A percentile compares a stretch with the other conserved stretches of the same genome.
Evolutionary conservation across 2,113 vertebrate genomes (phyloP).

Genomic region (Rutilus rutilus): DNA sequence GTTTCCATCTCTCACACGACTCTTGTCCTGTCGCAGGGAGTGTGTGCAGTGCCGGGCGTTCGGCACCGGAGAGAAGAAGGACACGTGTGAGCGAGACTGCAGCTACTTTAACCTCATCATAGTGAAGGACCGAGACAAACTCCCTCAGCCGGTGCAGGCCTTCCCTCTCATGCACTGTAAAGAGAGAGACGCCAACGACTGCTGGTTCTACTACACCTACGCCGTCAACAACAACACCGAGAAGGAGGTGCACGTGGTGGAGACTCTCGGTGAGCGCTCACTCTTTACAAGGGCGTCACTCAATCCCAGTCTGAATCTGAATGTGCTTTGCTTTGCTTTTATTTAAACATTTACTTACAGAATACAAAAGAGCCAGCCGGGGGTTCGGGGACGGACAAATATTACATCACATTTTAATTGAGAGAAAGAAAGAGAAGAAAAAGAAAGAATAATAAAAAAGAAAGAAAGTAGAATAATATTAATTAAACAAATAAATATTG

Average conservation of each 20-base stretch:
- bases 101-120: slow-evolving; percentile 81
- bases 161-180: slow-evolving; percentile 89
- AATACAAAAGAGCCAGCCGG: too few relatives aligned
- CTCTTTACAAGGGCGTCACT: too few relatives aligned
- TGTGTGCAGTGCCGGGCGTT: slow-evolving; percentile 95
- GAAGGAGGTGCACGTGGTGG: slow-evolving; percentile 84
- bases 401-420: too few relatives aligned
- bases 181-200: slow-evolving; percentile 93
- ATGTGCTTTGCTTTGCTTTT: neutral
- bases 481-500: too few relatives aligned
- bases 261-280: slow-evolving; percentile 80
- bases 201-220: slow-evolving; percentile 98
- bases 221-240: slow-evolving; percentile 82
- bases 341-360: too few relatives aligned
- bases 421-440: too few relatives aligned
- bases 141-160: slow-evolving; percentile 86
- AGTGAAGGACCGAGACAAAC: slow-evolving; percentile 81
- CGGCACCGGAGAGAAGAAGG: slow-evolving; percentile 88
- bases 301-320: neutral
- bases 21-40: slow-evolving; percentile 76
- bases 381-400: too few relatives aligned
- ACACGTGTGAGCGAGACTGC: slow-evolving; percentile 81
- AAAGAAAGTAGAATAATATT: too few relatives aligned
- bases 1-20: neutral
- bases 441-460: too few relatives aligned